A percentile compares a stretch with the other conserved stretches of the same genome.
Conservation (phyloP, 2,888 invertebrate species). For the Hedya salicella region DNA sequence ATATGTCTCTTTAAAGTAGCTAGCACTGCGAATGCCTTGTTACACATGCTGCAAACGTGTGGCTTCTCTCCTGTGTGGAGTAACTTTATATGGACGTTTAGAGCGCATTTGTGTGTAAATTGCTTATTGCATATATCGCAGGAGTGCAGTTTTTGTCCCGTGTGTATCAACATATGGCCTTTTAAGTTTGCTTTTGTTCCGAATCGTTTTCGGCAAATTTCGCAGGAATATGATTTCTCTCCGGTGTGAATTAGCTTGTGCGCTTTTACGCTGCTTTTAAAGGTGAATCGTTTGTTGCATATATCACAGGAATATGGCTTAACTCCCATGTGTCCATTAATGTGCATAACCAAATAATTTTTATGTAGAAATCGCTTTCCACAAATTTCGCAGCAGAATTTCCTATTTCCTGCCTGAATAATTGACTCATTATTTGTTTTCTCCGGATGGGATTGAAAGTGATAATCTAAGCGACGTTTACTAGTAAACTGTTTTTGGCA, state of each 20-base stretch:
- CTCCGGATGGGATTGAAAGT: conserved; percentile 3
- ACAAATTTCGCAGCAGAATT: conserved; percentile 23
- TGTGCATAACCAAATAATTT: conserved; percentile 19
- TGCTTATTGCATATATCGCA: conserved; percentile 27
- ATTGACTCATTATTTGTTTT: background rate
- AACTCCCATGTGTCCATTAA: conserved; percentile 15
- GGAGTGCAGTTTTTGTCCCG: conserved; percentile 24
- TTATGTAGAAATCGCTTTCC: conserved; percentile 21
- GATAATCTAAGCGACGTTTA: conserved; percentile 3
- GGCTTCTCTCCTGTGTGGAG: conserved; percentile 22
- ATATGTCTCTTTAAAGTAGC: conserved; percentile 23
- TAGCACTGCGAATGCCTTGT: conserved; percentile 24
- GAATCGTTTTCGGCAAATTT: conserved; percentile 22
- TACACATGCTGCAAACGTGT: conserved; percentile 21
- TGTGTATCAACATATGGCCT: conserved; percentile 24
- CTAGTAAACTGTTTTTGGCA: conserved; percentile 17
- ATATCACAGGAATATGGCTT: conserved; percentile 24
- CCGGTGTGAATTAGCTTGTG: conserved; percentile 22
- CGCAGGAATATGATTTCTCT: conserved; percentile 17
- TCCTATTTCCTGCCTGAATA: background rate
- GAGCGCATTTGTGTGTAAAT: conserved; percentile 25
- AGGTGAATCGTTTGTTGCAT: conserved; percentile 19
- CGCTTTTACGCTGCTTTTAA: conserved; percentile 11
- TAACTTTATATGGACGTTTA: conserved; percentile 21
- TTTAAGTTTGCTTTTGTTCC: conserved; percentile 22